phyloP scores from a whole-genome alignment of 2,888 invertebrate genomes.

The Nemoura dubitans region DNA sequence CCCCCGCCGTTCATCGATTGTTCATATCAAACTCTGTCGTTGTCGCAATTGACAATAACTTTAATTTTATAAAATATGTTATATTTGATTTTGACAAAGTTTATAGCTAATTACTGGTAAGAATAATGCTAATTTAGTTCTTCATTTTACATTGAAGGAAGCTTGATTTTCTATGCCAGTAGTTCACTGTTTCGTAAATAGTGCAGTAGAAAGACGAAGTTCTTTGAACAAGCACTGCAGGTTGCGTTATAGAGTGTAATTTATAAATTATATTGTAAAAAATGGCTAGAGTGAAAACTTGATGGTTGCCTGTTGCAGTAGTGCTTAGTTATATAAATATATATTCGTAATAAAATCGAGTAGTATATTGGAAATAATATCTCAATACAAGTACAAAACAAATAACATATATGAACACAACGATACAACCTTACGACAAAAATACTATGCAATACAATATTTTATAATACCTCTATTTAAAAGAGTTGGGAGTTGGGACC shows the following conservation, averaged over 20 bases:
- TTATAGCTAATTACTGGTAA: not conserved
- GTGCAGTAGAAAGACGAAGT: not conserved
- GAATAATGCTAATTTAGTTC: not conserved
- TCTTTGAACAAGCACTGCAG: not conserved
- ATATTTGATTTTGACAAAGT: not conserved
- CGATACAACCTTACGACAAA: not conserved
- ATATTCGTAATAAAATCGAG: not conserved
- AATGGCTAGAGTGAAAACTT: no score
- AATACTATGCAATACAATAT: not conserved
- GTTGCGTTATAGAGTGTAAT: no score
- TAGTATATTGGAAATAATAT: not conserved
- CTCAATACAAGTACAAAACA: constrained; percentile 1
- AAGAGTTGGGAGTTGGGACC: not conserved
- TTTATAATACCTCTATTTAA: not conserved
- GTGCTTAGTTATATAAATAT: not conserved
- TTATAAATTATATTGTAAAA: no score
- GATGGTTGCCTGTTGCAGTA: no score
- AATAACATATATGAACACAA: not conserved
- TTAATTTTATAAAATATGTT: not conserved
- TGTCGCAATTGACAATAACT: not conserved
- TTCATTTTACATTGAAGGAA: not conserved
- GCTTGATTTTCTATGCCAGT: not conserved
- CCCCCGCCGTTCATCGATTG: no score
- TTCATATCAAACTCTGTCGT: no score
- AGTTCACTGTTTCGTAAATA: not conserved